phyloP scores from a whole-genome alignment of 2,113 vertebrate genomes.

The Acrocephalus arundinaceus region DNA sequence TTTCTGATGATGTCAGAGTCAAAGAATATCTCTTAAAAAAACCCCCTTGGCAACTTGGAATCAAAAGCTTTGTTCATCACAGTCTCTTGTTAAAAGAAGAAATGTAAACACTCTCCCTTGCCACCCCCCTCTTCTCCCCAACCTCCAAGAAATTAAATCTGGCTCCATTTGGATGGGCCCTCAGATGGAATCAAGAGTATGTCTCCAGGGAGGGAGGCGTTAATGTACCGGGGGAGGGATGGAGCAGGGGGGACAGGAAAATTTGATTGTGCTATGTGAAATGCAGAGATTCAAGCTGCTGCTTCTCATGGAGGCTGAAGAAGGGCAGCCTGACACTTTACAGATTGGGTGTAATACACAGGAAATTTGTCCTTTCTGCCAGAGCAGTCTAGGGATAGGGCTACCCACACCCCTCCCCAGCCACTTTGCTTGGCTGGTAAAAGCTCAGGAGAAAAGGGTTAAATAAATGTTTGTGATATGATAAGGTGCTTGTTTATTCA shows the following conservation, averaged over 20 bases:
- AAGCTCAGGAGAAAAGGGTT: conserved; percentile 90
- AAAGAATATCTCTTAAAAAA: conserved; percentile 71
- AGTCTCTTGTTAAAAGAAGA: conserved; percentile 72
- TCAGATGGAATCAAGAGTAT: conserved; percentile 60
- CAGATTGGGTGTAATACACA: conserved; percentile 78
- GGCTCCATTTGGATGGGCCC: conserved; percentile 62
- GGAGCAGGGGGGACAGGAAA: conserved; percentile 17
- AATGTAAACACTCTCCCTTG: conserved; percentile 71
- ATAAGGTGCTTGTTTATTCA: conserved; percentile 96
- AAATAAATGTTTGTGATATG: conserved; percentile 99
- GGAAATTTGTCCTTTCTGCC: conserved; percentile 82
- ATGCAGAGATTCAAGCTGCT: conserved; percentile 60
- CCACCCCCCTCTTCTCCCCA: neutral
- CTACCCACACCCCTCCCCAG: conserved; percentile 58
- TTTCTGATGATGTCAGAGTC: conserved; percentile 78
- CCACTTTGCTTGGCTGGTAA: conserved; percentile 82
- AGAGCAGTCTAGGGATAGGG: conserved; percentile 71
- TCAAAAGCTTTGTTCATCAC: conserved; percentile 67
- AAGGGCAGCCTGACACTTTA: conserved; percentile 76
- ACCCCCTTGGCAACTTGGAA: neutral
- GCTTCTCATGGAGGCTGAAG: conserved; percentile 62
- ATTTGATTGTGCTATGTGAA: conserved; percentile 56
- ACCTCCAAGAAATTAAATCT: conserved; percentile 67
- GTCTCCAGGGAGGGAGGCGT: conserved; percentile 62
- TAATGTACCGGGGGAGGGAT: conserved; percentile 56